phyloP scores from a whole-genome alignment of 2,888 invertebrate species.

The Chloroclystis v-ata region DNA sequence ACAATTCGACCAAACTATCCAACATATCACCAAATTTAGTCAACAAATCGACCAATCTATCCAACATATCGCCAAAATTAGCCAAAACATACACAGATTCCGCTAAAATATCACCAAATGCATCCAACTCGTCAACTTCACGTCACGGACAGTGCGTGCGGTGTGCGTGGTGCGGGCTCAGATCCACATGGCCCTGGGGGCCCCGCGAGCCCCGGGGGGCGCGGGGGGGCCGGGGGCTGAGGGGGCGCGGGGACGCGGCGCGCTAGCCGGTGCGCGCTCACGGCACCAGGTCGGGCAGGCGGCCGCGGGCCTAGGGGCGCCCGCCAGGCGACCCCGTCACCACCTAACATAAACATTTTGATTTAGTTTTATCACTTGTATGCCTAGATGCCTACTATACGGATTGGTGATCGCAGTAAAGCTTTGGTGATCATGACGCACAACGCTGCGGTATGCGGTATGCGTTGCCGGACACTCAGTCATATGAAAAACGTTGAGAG shows the following conservation, averaged over 20 bases:
- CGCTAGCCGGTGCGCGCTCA: constrained; percentile 59
- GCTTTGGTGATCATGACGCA: no score
- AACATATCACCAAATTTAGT: neutral
- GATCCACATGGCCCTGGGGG: constrained; percentile 30
- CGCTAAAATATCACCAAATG: neutral
- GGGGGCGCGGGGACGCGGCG: constrained; percentile 26
- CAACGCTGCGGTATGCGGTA: no score
- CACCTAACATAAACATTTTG: constrained; percentile 42
- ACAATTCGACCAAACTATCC: neutral
- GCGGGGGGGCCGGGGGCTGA: no score
- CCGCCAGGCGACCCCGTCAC: constrained; percentile 60
- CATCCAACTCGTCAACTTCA: neutral
- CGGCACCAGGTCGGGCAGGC: constrained; percentile 80
- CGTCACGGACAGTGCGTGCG: neutral
- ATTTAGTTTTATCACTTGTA: no score
- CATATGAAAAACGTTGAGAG: no score
- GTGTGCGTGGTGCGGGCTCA: constrained; percentile 13
- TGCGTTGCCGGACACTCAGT: no score
- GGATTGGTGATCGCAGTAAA: no score
- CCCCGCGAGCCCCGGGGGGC: no score
- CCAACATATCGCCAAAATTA: neutral
- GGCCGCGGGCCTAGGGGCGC: constrained; percentile 78
- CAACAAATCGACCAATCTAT: neutral
- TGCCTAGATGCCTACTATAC: no score
- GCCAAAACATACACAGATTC: neutral